Conservation (phyloP, 1,140 invertebrate genomes). For the Centruroides sculpturatus region DNA sequence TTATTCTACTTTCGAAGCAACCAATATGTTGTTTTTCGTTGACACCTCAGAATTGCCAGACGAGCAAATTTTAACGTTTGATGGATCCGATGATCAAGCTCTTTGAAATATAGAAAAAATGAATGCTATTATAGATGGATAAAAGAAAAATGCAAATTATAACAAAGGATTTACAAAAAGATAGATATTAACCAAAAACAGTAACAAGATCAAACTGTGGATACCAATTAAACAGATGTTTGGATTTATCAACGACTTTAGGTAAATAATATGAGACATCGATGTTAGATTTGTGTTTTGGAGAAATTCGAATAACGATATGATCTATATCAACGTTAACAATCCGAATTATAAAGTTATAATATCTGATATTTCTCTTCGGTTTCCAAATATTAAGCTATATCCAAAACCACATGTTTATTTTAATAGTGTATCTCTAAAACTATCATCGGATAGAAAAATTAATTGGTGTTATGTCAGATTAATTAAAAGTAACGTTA, state of each 20-base stretch:
- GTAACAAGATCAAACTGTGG: not conserved
- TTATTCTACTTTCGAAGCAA: not conserved
- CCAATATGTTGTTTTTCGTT: not conserved
- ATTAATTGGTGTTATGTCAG: slow-evolving; percentile 1
- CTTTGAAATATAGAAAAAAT: not conserved
- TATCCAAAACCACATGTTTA: not conserved
- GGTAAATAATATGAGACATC: not conserved
- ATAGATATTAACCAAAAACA: not conserved
- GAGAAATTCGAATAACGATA: not conserved
- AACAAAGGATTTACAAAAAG: not conserved
- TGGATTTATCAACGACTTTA: slow-evolving; percentile 2
- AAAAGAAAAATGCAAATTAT: not conserved
- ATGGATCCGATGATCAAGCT: not conserved
- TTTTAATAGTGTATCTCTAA: slow-evolving; percentile 2
- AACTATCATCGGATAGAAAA: not conserved
- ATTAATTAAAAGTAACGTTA: not conserved
- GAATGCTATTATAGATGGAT: not conserved
- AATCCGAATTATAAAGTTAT: not conserved
- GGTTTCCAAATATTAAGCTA: not conserved
- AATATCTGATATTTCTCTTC: not conserved
- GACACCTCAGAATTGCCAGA: not conserved
- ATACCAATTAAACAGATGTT: slow-evolving; percentile 2
- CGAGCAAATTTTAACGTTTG: not conserved
- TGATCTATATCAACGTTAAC: not conserved
- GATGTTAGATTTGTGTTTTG: not conserved